Conservation (phyloP, 2,888 invertebrate genomes). For the Pheosia tremula region DNA sequence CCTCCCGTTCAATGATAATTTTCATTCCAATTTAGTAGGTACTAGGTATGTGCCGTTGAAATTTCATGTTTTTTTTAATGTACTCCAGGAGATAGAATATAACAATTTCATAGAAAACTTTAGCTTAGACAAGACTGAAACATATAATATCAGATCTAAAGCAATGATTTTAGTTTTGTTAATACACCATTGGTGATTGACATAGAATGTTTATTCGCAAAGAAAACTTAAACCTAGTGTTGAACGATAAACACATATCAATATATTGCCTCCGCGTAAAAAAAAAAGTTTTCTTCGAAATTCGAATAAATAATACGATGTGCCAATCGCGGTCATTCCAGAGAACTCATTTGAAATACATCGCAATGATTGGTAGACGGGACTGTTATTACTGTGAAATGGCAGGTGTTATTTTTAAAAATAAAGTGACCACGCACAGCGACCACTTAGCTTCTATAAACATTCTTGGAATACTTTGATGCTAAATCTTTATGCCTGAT, state of each 20-base stretch:
- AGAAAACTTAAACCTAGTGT: not conserved
- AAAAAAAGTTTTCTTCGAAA: not conserved
- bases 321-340: not conserved
- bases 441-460: not conserved
- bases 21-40: too few species aligned
- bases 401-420: not conserved
- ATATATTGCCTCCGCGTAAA: not conserved
- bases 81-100: too few species aligned
- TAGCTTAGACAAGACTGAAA: too few species aligned
- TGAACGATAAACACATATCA: not conserved
- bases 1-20: too few species aligned
- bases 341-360: not conserved
- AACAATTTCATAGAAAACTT: too few species aligned
- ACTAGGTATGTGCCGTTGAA: too few species aligned
- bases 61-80: too few species aligned
- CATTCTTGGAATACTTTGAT: not conserved
- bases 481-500: too few species aligned
- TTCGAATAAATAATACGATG: not conserved
- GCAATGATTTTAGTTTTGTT: not conserved
- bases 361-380: not conserved
- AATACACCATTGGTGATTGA: not conserved
- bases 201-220: not conserved
- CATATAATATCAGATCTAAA: not conserved
- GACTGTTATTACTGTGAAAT: not conserved
- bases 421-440: not conserved